Evolutionary conservation across 2,888 invertebrate genomes (phyloP).

Genomic region (Agrotis segetum): DNA sequence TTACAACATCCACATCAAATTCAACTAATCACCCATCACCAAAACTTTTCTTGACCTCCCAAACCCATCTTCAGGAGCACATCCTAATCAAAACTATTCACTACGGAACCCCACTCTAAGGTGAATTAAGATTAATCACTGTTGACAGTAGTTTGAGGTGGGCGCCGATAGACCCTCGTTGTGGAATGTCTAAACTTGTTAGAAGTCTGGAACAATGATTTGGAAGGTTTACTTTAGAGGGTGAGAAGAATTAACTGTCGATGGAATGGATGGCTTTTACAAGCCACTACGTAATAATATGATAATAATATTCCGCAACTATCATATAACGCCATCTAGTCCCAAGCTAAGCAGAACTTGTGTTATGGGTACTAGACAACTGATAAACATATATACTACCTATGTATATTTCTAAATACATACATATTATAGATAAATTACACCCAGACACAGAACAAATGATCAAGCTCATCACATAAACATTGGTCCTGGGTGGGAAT

Average conservation of each 20-base stretch:
- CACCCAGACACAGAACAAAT: no score
- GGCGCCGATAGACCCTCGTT: slow-evolving; percentile 55
- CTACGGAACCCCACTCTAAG: slow-evolving; percentile 57
- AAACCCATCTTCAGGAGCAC: slow-evolving; percentile 57
- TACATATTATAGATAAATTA: no score
- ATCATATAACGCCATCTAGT: no score
- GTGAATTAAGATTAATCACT: slow-evolving; percentile 78
- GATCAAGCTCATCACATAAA: no score
- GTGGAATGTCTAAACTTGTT: slow-evolving; percentile 65
- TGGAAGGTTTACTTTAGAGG: slow-evolving; percentile 53
- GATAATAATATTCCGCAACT: no score
- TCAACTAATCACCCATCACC: neutral
- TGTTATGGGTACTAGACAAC: no score
- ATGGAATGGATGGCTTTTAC: neutral
- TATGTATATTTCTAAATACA: no score
- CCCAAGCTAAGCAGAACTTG: no score
- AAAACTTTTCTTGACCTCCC: slow-evolving; percentile 36
- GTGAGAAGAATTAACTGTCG: slow-evolving; percentile 33
- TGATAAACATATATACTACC: no score
- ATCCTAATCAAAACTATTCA: slow-evolving; percentile 67
- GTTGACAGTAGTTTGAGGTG: slow-evolving; percentile 72
- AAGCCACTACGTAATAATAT: no score
- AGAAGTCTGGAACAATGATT: slow-evolving; percentile 62
- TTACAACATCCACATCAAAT: neutral
- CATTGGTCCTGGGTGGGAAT: no score